Conservation (phyloP, 2,113 vertebrate genomes). For the Carassius carassius region DNA sequence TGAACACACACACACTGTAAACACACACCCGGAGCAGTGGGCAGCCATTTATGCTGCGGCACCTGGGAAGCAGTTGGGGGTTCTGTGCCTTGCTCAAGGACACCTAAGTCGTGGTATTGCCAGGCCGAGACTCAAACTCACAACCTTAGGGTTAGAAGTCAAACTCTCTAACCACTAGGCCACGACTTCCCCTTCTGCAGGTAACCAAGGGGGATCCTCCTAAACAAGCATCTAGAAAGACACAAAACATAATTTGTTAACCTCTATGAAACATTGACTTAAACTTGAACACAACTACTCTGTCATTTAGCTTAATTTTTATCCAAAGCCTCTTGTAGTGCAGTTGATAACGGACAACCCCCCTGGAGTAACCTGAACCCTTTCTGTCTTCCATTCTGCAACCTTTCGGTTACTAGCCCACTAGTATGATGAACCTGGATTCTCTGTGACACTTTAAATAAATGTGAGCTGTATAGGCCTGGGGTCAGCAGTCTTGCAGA, state of each 20-base stretch:
- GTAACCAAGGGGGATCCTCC: background rate
- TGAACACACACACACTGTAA: too few species aligned
- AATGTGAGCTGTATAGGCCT: conserved; percentile 23
- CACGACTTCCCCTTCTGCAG: too few species aligned
- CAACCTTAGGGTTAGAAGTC: too few species aligned
- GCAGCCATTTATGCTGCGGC: too few species aligned
- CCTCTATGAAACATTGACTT: background rate
- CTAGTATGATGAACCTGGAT: too few species aligned
- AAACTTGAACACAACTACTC: background rate
- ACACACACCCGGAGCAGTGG: too few species aligned
- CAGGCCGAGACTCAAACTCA: too few species aligned
- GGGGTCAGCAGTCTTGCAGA: conserved; percentile 34
- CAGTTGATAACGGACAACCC: background rate
- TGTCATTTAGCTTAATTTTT: background rate
- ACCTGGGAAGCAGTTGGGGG: too few species aligned
- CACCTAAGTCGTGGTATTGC: too few species aligned
- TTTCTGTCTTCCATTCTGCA: background rate
- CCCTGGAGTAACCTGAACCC: background rate
- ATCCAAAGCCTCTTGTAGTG: background rate
- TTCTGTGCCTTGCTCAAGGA: too few species aligned
- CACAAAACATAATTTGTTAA: background rate
- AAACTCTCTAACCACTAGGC: too few species aligned
- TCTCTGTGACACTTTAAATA: conserved; percentile 38
- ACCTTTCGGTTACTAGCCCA: background rate
- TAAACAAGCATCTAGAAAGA: background rate